Evolutionary conservation across 2,113 vertebrate genomes (phyloP).

Genomic region (Platichthys flesus): DNA sequence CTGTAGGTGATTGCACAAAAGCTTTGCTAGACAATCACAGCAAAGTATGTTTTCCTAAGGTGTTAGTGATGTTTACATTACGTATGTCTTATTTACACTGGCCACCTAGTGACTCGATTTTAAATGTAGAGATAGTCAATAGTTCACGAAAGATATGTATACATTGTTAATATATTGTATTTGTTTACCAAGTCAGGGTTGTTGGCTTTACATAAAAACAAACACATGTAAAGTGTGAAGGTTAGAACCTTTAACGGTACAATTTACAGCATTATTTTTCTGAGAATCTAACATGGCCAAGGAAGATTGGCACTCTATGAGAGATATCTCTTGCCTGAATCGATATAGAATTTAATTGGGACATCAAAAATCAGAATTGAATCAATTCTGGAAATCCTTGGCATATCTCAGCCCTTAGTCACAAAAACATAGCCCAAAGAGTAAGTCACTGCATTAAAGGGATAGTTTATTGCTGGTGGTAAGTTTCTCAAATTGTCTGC

Average conservation of each 20-base stretch:
- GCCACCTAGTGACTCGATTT: neutral
- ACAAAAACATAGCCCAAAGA: no score
- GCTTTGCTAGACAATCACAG: neutral
- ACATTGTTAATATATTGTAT: neutral
- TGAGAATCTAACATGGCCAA: no score
- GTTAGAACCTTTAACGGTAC: neutral
- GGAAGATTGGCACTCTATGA: no score
- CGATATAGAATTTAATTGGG: no score
- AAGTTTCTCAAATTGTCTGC: no score
- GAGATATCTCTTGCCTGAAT: no score
- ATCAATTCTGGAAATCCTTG: no score
- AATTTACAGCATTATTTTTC: neutral
- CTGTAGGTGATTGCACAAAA: neutral
- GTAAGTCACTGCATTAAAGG: no score
- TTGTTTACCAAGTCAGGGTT: neutral
- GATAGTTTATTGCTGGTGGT: no score
- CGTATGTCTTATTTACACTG: neutral
- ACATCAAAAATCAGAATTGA: no score
- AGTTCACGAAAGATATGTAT: neutral
- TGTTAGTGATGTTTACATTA: constrained; percentile 1
- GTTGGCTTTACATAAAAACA: neutral
- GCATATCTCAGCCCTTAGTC: no score
- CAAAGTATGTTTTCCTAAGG: constrained; percentile 1
- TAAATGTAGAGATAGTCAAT: neutral
- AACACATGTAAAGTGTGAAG: no score